These are phyloP conservation scores for Lasioglossum lativentre DNA, from an alignment of 2,888 invertebrate genomes.

Conservation along the genomic window DNA sequence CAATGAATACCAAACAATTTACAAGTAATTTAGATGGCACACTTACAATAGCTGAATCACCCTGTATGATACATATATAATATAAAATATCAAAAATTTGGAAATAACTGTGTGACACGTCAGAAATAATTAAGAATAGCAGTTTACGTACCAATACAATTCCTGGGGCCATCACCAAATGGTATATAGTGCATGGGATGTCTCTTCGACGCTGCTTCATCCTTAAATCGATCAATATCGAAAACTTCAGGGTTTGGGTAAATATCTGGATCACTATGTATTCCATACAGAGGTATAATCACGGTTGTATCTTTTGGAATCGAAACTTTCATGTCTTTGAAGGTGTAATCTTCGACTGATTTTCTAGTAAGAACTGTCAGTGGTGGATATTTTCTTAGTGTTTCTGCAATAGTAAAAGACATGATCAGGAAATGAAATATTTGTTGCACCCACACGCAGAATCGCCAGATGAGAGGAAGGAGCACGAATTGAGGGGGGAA, in stretches of 20 bases:
- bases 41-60: not conserved
- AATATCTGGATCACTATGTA: slow-evolving; percentile 73
- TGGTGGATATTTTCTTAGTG: slow-evolving; percentile 84
- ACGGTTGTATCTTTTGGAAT: slow-evolving; percentile 68
- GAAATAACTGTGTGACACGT: not conserved
- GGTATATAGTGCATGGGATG: slow-evolving; percentile 75
- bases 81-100: no score
- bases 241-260: slow-evolving; percentile 76
- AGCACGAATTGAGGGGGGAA: no score
- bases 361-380: slow-evolving; percentile 78
- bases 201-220: slow-evolving; percentile 64
- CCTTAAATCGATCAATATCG: slow-evolving; percentile 76
- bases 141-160: slow-evolving; percentile 76
- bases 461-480: no score
- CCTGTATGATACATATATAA: not conserved
- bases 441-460: not conserved
- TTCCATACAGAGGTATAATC: slow-evolving; percentile 68
- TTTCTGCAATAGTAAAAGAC: slow-evolving; percentile 76
- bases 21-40: no score
- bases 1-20: no score
- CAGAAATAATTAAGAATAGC: not conserved
- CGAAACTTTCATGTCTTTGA: slow-evolving; percentile 65
- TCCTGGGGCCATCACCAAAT: slow-evolving; percentile 79
- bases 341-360: slow-evolving; percentile 69
- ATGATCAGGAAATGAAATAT: not conserved